Evolutionary conservation across 2,888 invertebrate species (phyloP).

Genomic region (Nasonovia ribisnigri): DNA sequence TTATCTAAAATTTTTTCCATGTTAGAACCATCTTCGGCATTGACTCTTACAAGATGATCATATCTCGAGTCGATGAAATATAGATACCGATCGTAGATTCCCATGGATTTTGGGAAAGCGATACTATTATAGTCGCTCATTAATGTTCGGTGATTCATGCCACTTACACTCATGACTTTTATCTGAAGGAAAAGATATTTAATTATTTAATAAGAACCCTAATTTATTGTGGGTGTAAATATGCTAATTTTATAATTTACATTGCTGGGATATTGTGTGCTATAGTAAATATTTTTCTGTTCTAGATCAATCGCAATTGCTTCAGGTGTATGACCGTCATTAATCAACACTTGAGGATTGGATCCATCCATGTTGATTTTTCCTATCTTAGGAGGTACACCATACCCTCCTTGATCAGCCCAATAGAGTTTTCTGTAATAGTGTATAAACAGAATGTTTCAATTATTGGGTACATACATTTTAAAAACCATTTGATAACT

Average conservation of each 20-base stretch:
- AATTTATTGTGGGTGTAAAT: background rate
- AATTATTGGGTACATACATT: background rate
- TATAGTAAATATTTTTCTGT: constrained; percentile 88
- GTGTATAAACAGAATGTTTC: background rate
- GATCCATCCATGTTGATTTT: constrained; percentile 95
- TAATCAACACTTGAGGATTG: constrained; percentile 78
- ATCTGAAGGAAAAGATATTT: constrained; percentile 67
- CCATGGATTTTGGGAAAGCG: constrained; percentile 83
- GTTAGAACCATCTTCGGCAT: constrained; percentile 84
- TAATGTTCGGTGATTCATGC: constrained; percentile 78
- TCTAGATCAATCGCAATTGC: constrained; percentile 88
- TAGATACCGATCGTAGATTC: constrained; percentile 83
- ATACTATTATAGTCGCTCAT: constrained; percentile 81
- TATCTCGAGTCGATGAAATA: constrained; percentile 91
- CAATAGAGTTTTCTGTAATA: constrained; percentile 85
- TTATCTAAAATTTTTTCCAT: constrained; percentile 84
- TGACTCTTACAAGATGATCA: constrained; percentile 89
- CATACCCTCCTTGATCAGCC: constrained; percentile 94
- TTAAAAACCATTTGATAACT: constrained; percentile 68
- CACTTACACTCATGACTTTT: constrained; percentile 79
- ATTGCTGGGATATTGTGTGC: constrained; percentile 81
- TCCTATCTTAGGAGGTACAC: constrained; percentile 89
- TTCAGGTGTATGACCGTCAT: constrained; percentile 81
- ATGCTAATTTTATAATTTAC: constrained; percentile 71
- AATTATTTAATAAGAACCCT: background rate